Conservation (phyloP, 2,797 vertebrate species). For the Tarsius wallacei region DNA sequence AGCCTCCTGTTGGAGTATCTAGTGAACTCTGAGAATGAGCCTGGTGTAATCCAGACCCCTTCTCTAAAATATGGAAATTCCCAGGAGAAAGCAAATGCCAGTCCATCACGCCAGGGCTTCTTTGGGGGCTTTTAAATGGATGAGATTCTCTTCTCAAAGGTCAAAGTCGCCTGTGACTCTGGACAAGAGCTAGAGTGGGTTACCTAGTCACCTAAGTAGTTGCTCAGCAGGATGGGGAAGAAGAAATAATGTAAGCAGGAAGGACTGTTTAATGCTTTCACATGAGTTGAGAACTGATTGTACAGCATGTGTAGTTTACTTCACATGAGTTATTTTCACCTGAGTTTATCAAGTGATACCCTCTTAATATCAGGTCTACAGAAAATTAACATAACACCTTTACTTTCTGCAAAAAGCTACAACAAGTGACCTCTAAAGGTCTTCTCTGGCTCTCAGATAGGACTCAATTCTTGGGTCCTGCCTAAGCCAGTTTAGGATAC, state of each 20-base stretch:
- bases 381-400: slow-evolving; percentile 21
- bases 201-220: slow-evolving; percentile 9
- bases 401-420: not conserved
- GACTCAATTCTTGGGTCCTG: not conserved
- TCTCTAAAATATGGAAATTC: not conserved
- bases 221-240: not conserved
- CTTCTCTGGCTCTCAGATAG: not conserved
- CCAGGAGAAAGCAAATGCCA: not conserved
- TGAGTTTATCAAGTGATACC: not conserved
- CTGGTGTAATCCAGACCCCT: not conserved
- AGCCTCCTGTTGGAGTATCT: not conserved
- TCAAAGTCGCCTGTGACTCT: slow-evolving; percentile 52
- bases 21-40: not conserved
- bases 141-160: slow-evolving; percentile 8
- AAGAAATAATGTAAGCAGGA: slow-evolving; percentile 32
- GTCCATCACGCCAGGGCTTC: not conserved
- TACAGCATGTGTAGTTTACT: not conserved
- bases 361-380: not conserved
- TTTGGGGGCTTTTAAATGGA: slow-evolving; percentile 4
- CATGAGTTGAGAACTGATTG: not conserved
- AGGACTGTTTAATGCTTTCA: not conserved
- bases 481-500: not conserved
- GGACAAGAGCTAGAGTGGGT: not conserved
- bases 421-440: not conserved
- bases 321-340: slow-evolving; percentile 30